Base-by-base conservation (phyloP, 2,888 invertebrate species). In the Vanessa cardui region DNA sequence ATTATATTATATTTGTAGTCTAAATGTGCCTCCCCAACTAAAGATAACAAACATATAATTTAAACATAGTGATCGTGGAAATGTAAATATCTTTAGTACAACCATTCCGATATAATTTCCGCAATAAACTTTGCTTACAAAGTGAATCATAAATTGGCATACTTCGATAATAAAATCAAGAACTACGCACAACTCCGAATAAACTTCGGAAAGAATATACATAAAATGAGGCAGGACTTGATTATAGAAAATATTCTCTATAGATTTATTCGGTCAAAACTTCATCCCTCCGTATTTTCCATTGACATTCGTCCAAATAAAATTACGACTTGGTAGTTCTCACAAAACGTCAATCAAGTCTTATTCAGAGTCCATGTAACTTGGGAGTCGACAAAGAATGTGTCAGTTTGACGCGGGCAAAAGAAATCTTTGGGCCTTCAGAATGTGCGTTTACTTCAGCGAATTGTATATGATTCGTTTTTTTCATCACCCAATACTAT, bases 331-430 rank as follows among this genome's bases (percentile, higher is more conserved):
- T 71, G 56, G 63, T 69, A 66, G 52, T 71, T 66, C 69, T 69
- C 49, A 62, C 61, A 73, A 75, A 70, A 72, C 68, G 75, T 74
- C 75, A 73, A 72, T 74, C 76, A 74, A 66, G 63, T 31, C 61
- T 66, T 66, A 72, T 69, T 73, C 72, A 69, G 70, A 63, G 69
- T 62, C 66, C 56, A 63, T 64, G 69, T 73, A 66, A 72, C 70
- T 68, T 63, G 52, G 68, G 62, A 66, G 69, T 59, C 64, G 64
- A 72, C 72, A 72, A 74, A 76, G 72, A 64, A 72, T 68, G 70
- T 77, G 77, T 77, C 76, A 77, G 72, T 69, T 73, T 77, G 76
- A 77, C 70, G 72, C 33, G 59, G 73, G 73, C 70, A 70, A 76
- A 74, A 64, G 66, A 73, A 74, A 69, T 64, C 66, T 49, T 39